A percentile compares a stretch with the other conserved stretches of the same genome.
These are phyloP conservation scores for Thumatha senex DNA, from an alignment of 2,888 invertebrate genomes.

Conservation along the genomic window DNA sequence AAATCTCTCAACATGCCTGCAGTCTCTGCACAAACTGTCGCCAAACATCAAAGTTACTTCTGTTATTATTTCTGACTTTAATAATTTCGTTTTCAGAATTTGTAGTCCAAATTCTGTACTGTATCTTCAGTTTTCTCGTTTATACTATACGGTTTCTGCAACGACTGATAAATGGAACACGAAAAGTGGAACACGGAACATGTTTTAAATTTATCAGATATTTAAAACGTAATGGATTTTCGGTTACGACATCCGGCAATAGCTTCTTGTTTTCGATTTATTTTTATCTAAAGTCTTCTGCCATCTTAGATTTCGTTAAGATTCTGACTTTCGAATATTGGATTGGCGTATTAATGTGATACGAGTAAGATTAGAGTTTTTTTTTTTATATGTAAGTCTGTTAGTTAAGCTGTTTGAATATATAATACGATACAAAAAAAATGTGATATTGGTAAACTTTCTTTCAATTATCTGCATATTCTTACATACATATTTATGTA, in stretches of 20 bases:
- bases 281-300: slow-evolving; percentile 17
- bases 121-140: slow-evolving; percentile 5
- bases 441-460: too few species aligned
- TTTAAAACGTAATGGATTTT: slow-evolving; percentile 30
- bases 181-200: slow-evolving; percentile 11
- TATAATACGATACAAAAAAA: too few species aligned
- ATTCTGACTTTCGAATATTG: slow-evolving; percentile 5
- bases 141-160: slow-evolving; percentile 12
- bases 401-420: too few species aligned
- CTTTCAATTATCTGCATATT: too few species aligned
- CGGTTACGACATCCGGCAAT: slow-evolving; percentile 17
- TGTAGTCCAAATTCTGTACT: background rate
- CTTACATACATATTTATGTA: too few species aligned
- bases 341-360: background rate
- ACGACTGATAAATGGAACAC: slow-evolving; percentile 17
- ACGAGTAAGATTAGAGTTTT: background rate
- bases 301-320: slow-evolving; percentile 15
- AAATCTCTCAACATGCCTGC: too few species aligned
- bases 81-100: background rate
- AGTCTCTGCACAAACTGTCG: too few species aligned
- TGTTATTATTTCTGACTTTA: background rate
- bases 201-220: slow-evolving; percentile 23
- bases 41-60: background rate
- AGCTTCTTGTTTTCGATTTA: slow-evolving; percentile 25
- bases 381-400: too few species aligned